Conservation (phyloP, 2,888 invertebrate genomes). For the Cyclophora punctaria region DNA sequence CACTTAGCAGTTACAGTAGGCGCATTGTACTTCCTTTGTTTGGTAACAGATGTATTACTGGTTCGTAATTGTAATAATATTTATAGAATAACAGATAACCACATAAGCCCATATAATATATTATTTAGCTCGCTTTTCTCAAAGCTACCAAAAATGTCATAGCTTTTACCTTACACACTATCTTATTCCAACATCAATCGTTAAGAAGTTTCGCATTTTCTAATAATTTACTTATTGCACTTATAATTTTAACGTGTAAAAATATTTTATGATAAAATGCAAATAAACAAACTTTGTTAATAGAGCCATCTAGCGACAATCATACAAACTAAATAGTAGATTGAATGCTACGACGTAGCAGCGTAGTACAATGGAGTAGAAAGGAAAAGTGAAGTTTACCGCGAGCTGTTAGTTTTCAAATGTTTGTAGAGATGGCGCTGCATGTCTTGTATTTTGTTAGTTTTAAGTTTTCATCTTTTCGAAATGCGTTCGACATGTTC, state of each 20-base stretch:
- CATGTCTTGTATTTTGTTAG: neutral
- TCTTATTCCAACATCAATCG: too few species aligned
- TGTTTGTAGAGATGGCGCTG: constrained; percentile 25
- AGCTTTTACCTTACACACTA: too few species aligned
- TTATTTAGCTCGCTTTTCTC: neutral
- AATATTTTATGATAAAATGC: neutral
- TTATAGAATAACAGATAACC: neutral
- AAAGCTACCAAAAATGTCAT: neutral
- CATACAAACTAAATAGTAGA: constrained; percentile 1
- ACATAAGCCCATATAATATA: too few species aligned
- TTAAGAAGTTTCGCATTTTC: too few species aligned
- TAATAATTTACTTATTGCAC: neutral
- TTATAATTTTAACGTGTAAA: too few species aligned
- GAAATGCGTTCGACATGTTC: too few species aligned
- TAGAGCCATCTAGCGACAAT: constrained; percentile 21
- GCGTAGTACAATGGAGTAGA: neutral
- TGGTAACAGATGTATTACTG: constrained; percentile 24
- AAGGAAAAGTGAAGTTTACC: too few species aligned
- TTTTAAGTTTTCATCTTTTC: too few species aligned
- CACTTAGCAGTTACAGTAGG: constrained; percentile 11
- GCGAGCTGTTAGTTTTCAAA: neutral
- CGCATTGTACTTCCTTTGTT: constrained; percentile 27
- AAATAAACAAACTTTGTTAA: neutral
- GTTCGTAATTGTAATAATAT: neutral
- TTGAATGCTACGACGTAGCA: neutral